phyloP scores from a whole-genome alignment of 2,113 vertebrate species.

The Mixornis gularis region DNA sequence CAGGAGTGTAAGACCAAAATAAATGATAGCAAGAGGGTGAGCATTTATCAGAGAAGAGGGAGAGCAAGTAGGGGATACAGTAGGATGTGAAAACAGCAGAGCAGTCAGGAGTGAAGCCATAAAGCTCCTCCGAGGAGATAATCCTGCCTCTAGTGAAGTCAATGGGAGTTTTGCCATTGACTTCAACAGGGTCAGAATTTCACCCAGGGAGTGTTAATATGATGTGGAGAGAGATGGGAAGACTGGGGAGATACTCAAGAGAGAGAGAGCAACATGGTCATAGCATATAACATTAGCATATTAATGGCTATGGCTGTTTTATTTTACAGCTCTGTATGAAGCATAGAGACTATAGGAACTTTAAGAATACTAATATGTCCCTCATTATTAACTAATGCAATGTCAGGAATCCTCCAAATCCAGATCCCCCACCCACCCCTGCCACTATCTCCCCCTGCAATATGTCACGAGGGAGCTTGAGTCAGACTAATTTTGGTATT shows the following conservation, averaged over 20 bases:
- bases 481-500: not conserved
- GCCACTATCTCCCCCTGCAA: not conserved
- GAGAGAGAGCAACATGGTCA: constrained; percentile 36
- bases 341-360: constrained; percentile 24
- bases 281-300: constrained; percentile 63
- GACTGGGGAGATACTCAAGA: constrained; percentile 25
- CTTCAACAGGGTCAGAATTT: constrained; percentile 54
- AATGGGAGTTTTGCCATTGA: constrained; percentile 63
- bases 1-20: not conserved
- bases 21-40: not conserved
- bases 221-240: constrained; percentile 33
- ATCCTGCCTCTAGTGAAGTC: constrained; percentile 24
- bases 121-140: not conserved
- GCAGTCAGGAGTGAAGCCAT: constrained; percentile 3
- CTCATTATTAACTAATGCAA: constrained; percentile 38
- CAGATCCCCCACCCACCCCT: not conserved
- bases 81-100: not conserved
- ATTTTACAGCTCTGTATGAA: constrained; percentile 59
- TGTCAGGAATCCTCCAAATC: not conserved
- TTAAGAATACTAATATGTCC: constrained; percentile 50
- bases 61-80: not conserved
- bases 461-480: not conserved
- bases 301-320: constrained; percentile 47
- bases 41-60: not conserved
- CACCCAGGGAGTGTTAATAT: constrained; percentile 54